phyloP scores from a whole-genome alignment of 2,797 vertebrate species.

The Thamnophis elegans region DNA sequence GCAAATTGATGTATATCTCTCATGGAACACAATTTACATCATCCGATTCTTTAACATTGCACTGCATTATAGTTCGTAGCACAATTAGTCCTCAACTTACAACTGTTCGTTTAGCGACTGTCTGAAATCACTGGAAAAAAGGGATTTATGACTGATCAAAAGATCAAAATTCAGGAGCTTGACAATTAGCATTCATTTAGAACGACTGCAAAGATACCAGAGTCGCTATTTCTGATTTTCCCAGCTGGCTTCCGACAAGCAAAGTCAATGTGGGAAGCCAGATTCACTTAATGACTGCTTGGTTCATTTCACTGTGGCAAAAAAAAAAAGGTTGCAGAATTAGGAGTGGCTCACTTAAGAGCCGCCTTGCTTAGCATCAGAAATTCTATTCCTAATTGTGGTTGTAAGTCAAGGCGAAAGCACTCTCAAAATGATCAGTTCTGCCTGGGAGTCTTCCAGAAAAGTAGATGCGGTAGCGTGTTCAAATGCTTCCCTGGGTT shows the following conservation, averaged over 20 bases:
- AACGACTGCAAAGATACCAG: background rate
- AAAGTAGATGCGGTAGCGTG: background rate
- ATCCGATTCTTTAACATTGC: background rate
- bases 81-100: background rate
- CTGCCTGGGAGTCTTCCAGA: background rate
- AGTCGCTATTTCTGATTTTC: background rate
- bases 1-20: background rate
- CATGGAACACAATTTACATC: background rate
- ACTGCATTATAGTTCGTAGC: background rate
- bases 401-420: background rate
- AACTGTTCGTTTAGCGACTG: background rate
- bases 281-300: background rate
- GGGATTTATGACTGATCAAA: background rate
- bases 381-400: background rate
- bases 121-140: background rate
- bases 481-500: background rate
- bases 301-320: background rate
- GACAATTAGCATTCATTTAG: background rate
- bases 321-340: background rate
- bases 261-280: background rate
- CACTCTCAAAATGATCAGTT: background rate
- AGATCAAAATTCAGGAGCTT: background rate
- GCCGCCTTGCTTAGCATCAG: background rate
- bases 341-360: background rate
- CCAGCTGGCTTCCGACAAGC: background rate